A percentile compares a stretch with the other conserved stretches of the same genome.
Conservation (phyloP, 2,888 invertebrate species). For the Balanococcus diminutus region DNA sequence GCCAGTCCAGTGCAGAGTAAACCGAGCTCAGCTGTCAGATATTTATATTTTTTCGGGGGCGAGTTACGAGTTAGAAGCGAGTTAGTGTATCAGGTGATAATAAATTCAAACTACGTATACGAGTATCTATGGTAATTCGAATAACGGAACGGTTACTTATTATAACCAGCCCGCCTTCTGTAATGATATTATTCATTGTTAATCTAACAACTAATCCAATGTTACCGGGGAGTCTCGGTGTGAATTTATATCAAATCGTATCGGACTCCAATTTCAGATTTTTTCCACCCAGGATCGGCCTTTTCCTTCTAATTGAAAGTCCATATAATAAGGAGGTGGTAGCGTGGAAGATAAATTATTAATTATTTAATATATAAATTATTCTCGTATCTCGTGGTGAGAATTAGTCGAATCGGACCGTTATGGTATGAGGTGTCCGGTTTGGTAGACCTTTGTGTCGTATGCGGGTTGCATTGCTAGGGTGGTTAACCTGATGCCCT, state of each 20-base stretch:
- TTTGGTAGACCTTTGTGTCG: neutral
- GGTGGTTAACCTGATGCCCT: neutral
- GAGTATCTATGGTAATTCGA: slow-evolving; percentile 24
- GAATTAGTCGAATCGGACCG: neutral
- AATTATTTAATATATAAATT: neutral
- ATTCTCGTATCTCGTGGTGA: neutral
- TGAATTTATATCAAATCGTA: neutral
- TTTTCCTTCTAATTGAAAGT: neutral
- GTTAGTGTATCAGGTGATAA: slow-evolving; percentile 6
- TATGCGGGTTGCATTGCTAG: neutral
- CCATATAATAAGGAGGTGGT: neutral
- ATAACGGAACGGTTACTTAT: neutral
- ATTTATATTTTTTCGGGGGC: neutral
- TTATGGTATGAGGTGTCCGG: neutral
- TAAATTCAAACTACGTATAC: slow-evolving; percentile 3
- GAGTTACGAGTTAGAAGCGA: neutral
- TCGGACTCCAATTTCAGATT: neutral
- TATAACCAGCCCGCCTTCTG: slow-evolving; percentile 11
- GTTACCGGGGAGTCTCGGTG: neutral
- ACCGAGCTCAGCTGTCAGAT: neutral
- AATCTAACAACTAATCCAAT: neutral
- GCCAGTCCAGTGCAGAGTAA: no score
- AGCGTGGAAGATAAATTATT: neutral
- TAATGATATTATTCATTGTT: neutral
- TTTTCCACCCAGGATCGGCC: neutral